A percentile compares a stretch with the other conserved stretches of the same genome.
These are phyloP conservation scores for Aphodius granarius DNA, from an alignment of 2,888 invertebrate genomes.

Conservation along the genomic window DNA sequence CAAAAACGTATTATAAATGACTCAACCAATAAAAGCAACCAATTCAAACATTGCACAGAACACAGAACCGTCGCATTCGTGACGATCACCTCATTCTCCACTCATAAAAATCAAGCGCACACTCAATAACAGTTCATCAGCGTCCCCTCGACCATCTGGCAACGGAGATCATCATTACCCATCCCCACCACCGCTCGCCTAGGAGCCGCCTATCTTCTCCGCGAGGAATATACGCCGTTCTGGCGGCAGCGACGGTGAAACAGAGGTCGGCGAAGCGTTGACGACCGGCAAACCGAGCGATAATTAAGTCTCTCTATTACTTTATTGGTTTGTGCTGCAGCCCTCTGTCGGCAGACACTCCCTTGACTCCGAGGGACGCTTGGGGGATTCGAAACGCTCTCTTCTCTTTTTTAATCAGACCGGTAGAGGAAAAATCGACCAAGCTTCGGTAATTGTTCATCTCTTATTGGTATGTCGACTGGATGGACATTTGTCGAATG, in stretches of 20 bases:
- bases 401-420: slow-evolving; percentile 54
- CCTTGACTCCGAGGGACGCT: slow-evolving; percentile 3
- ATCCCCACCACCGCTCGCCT: neutral
- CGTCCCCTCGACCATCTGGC: neutral
- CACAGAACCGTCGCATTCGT: neutral
- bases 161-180: neutral
- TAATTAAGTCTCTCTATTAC: slow-evolving; percentile 55
- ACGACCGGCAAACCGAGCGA: slow-evolving; percentile 32
- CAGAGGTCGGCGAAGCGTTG: neutral
- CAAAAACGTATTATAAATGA: too few relatives aligned
- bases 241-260: neutral
- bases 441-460: slow-evolving; percentile 54
- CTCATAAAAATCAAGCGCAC: neutral
- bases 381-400: slow-evolving; percentile 39
- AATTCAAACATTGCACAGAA: neutral
- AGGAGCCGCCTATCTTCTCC: neutral
- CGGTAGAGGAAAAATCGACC: slow-evolving; percentile 48
- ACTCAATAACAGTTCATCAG: neutral
- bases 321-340: slow-evolving; percentile 52
- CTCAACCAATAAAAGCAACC: neutral
- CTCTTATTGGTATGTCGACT: slow-evolving; percentile 47
- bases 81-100: neutral
- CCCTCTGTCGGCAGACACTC: slow-evolving; percentile 47
- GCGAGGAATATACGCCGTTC: neutral
- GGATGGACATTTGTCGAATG: neutral